These are phyloP conservation scores for Pardalotus punctatus DNA, from an alignment of 2,113 vertebrate genomes.

Conservation along the genomic window DNA sequence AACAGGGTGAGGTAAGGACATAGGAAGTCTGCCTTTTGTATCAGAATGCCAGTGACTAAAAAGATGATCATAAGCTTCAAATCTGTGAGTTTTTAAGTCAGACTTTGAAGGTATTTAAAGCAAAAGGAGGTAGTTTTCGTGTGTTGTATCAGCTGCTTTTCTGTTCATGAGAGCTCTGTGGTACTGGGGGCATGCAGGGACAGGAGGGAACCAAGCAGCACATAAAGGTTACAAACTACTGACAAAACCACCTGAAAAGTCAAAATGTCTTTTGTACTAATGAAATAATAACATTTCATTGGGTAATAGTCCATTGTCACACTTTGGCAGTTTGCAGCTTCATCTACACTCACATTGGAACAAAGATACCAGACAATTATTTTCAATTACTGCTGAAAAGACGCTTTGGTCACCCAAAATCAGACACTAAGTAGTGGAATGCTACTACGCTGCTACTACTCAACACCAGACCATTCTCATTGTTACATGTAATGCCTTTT, in stretches of 20 bases:
- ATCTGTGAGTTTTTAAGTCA: neutral
- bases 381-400: neutral
- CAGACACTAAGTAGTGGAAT: neutral
- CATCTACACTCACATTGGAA: neutral
- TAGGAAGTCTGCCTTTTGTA: neutral
- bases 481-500: neutral
- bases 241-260: constrained; percentile 4
- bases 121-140: neutral
- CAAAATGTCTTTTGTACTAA: neutral
- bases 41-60: neutral
- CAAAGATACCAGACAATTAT: neutral
- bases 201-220: neutral
- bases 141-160: neutral
- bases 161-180: neutral
- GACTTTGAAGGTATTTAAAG: neutral
- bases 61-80: neutral
- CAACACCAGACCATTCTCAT: neutral
- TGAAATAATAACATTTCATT: neutral
- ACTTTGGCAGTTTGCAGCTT: neutral
- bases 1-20: constrained; percentile 57
- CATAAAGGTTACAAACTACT: neutral
- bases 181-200: neutral
- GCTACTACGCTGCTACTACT: neutral
- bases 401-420: neutral
- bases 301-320: neutral